Conservation (phyloP, 2,888 invertebrate genomes). For the Lucinisca nassula region DNA sequence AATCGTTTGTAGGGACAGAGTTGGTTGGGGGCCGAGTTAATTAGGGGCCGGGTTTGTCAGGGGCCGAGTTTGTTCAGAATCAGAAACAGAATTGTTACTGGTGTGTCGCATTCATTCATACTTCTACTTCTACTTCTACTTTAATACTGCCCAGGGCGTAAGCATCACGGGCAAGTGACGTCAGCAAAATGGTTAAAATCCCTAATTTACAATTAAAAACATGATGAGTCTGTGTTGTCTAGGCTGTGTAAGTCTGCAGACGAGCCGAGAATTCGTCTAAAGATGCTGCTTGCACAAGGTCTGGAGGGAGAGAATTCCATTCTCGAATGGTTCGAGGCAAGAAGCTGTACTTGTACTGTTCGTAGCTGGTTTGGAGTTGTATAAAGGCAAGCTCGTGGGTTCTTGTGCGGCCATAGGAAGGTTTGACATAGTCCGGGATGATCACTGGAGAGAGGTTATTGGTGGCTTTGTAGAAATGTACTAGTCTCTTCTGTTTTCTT, state of each 20-base stretch:
- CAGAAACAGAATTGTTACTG: too few relatives aligned
- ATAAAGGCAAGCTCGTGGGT: neutral
- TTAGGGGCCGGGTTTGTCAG: too few relatives aligned
- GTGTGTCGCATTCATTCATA: too few relatives aligned
- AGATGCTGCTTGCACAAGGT: neutral
- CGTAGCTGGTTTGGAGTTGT: neutral
- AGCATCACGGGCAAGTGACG: conserved; percentile 11
- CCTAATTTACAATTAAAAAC: conserved; percentile 5
- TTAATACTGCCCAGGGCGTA: neutral
- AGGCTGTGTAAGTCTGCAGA: neutral
- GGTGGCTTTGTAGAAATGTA: neutral
- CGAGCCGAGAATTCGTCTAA: too few relatives aligned
- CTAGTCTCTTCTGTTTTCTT: neutral
- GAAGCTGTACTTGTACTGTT: neutral
- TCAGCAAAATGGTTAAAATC: conserved; percentile 1
- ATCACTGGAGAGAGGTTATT: neutral
- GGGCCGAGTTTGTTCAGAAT: too few relatives aligned
- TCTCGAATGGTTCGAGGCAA: neutral
- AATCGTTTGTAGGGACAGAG: too few relatives aligned
- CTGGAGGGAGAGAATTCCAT: neutral
- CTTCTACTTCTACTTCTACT: conserved; percentile 6
- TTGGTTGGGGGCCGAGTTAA: too few relatives aligned
- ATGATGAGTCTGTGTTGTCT: neutral
- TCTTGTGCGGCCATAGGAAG: neutral
- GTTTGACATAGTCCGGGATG: neutral